These are phyloP conservation scores for Nephrocerus scutellatus DNA, from an alignment of 2,888 invertebrate genomes.

Conservation along the genomic window DNA sequence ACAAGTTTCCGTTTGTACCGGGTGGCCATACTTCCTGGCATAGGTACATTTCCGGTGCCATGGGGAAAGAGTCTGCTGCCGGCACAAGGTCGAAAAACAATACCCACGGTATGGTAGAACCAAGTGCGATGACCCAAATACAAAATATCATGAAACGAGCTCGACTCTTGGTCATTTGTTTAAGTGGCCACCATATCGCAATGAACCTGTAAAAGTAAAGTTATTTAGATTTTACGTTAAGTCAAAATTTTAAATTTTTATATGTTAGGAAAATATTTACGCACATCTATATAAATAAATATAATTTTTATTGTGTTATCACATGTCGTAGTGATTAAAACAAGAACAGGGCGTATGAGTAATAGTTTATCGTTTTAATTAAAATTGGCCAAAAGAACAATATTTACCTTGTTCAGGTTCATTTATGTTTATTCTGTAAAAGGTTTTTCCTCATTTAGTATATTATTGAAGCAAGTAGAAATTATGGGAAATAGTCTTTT, in stretches of 20 bases:
- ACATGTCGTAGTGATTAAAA: background rate
- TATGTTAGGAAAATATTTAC: background rate
- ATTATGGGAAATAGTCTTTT: too few species aligned
- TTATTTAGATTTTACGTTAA: slow-evolving; percentile 19
- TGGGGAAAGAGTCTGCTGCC: slow-evolving; percentile 49
- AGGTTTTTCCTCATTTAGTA: too few species aligned
- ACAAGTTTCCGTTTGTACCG: slow-evolving; percentile 70
- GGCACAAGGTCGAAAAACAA: slow-evolving; percentile 72
- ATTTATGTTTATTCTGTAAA: too few species aligned
- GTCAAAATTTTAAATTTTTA: slow-evolving; percentile 21
- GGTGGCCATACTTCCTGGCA: slow-evolving; percentile 84
- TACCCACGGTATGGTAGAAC: slow-evolving; percentile 84
- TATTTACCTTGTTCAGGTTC: too few species aligned
- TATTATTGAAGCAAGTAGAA: too few species aligned
- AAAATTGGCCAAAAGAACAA: too few species aligned
- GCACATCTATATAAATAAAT: background rate
- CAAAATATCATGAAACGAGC: slow-evolving; percentile 81
- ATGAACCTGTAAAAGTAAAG: slow-evolving; percentile 68
- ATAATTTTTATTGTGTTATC: background rate
- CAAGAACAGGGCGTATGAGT: background rate
- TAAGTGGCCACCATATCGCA: slow-evolving; percentile 92
- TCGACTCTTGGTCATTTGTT: slow-evolving; percentile 82
- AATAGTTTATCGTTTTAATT: background rate
- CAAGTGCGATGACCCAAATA: slow-evolving; percentile 82
- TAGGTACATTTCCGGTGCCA: slow-evolving; percentile 66